These are phyloP conservation scores for Actinemys pallida DNA, from an alignment of 2,113 vertebrate species.

Conservation along the genomic window DNA sequence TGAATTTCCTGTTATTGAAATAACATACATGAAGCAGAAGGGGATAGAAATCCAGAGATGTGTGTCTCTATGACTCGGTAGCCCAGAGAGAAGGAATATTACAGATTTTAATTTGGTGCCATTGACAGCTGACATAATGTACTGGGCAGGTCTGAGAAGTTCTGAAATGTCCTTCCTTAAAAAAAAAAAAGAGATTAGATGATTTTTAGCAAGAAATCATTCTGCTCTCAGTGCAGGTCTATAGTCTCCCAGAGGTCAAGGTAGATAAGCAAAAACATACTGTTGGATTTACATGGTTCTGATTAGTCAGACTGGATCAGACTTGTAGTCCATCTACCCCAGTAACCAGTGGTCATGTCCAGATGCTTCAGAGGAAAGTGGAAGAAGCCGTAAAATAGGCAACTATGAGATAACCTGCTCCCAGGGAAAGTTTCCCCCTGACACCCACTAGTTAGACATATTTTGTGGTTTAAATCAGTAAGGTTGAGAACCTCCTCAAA, in stretches of 20 bases:
- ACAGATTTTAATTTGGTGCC: background rate
- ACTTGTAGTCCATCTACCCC: background rate
- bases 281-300: background rate
- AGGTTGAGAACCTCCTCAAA: background rate
- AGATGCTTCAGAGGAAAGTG: background rate
- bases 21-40: background rate
- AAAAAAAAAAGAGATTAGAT: background rate
- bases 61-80: background rate
- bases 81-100: background rate
- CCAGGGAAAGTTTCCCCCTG: background rate
- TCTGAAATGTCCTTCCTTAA: background rate
- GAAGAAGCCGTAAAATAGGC: background rate
- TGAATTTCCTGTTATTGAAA: background rate
- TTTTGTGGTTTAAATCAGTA: background rate
- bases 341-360: too few relatives aligned
- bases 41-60: background rate
- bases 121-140: background rate
- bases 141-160: background rate
- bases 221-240: background rate
- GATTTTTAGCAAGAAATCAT: background rate
- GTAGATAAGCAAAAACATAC: background rate
- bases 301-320: too few relatives aligned
- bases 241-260: background rate
- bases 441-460: background rate
- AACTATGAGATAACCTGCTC: background rate